A percentile compares a stretch with the other conserved stretches of the same genome.
phyloP scores from a whole-genome alignment of 64 coral and sea anemone genomes.

The Astreopora myriophthalma region DNA sequence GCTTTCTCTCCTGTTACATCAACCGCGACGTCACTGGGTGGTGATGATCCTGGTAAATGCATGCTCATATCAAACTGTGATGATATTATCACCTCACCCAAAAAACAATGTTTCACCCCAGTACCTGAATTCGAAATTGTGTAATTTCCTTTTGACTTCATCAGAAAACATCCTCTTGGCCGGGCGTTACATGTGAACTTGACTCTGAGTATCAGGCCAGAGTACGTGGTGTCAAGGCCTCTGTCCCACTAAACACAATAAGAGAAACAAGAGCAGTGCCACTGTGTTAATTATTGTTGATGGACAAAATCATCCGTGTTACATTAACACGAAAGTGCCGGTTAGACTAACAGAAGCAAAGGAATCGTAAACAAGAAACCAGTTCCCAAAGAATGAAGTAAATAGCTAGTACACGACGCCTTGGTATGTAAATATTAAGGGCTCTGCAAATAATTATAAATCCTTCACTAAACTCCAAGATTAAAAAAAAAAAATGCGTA shows the following conservation, averaged over 20 bases:
- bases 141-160: neutral
- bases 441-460: too few relatives aligned
- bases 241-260: neutral
- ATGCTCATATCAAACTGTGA: neutral
- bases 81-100: neutral
- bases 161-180: neutral
- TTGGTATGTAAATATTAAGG: too few relatives aligned
- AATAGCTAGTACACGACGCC: too few relatives aligned
- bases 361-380: too few relatives aligned
- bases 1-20: neutral
- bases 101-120: neutral
- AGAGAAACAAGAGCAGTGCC: neutral
- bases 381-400: too few relatives aligned
- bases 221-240: neutral
- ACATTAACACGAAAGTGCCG: neutral
- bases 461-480: too few relatives aligned
- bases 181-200: neutral
- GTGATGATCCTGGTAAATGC: neutral
- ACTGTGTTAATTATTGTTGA: neutral
- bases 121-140: neutral
- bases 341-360: too few relatives aligned
- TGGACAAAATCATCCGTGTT: too few relatives aligned
- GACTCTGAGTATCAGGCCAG: neutral
- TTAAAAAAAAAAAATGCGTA: too few relatives aligned
- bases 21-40: neutral